A percentile compares a stretch with the other conserved stretches of the same genome.
phyloP scores from a whole-genome alignment of 1,140 invertebrate genomes.

The Andrena cerasifolii region DNA sequence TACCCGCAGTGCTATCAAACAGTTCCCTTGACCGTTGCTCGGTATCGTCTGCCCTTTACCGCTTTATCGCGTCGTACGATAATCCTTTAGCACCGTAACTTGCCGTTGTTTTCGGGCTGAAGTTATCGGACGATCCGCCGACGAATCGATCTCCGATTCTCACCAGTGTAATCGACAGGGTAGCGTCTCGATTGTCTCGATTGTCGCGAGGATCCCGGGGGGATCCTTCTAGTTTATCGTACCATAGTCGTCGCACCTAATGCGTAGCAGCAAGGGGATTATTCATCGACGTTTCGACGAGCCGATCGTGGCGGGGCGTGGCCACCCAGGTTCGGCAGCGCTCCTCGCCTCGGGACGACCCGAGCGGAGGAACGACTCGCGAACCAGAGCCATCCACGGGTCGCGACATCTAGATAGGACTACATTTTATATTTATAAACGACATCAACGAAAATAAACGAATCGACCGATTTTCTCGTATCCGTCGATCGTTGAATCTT shows the following conservation, averaged over 20 bases:
- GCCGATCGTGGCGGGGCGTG: not conserved
- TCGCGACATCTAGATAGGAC: slow-evolving; percentile 35
- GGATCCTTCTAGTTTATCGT: not conserved
- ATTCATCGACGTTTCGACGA: not conserved
- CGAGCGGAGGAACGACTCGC: slow-evolving; percentile 5
- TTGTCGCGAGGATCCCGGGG: not conserved
- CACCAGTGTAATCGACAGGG: not conserved
- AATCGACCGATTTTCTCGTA: slow-evolving; percentile 41
- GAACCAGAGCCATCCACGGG: slow-evolving; percentile 35
- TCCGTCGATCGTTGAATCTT: not conserved
- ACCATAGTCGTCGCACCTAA: slow-evolving; percentile 18
- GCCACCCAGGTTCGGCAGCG: too few relatives aligned
- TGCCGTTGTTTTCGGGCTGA: not conserved
- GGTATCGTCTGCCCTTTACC: not conserved
- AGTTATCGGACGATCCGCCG: not conserved
- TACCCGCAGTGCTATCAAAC: not conserved
- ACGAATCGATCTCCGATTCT: slow-evolving; percentile 5
- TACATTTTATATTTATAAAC: slow-evolving; percentile 54
- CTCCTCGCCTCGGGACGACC: not conserved
- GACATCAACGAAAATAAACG: slow-evolving; percentile 50
- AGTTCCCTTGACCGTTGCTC: not conserved
- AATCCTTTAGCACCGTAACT: slow-evolving; percentile 1
- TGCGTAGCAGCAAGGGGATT: not conserved
- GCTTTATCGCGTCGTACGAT: too few relatives aligned
- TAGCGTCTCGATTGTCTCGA: not conserved